phyloP scores from a whole-genome alignment of 2,888 invertebrate species.

The Chironomus tentans region DNA sequence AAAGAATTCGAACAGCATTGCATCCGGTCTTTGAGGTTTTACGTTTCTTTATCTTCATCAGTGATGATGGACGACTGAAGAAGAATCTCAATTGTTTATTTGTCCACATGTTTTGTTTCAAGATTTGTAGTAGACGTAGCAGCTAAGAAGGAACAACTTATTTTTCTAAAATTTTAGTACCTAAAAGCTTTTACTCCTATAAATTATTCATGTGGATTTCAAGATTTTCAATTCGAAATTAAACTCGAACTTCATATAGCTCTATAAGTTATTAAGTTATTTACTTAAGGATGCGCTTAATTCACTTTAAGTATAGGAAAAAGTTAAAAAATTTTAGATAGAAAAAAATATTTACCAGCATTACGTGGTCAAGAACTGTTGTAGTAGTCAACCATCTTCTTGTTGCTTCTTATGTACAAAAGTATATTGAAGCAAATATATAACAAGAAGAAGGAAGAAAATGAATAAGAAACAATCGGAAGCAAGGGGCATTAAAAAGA shows the following conservation, averaged over 20 bases:
- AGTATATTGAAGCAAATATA: not conserved
- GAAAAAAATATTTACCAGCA: not conserved
- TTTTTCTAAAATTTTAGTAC: too few species aligned
- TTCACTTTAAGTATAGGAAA: too few species aligned
- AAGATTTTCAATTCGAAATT: too few species aligned
- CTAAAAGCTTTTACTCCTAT: too few species aligned
- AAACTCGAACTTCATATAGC: too few species aligned
- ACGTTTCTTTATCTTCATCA: not conserved
- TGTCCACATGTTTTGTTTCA: not conserved
- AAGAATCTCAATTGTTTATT: not conserved
- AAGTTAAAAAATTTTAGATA: too few species aligned
- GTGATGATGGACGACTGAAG: not conserved
- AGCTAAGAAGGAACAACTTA: not conserved
- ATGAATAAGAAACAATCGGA: conserved; percentile 11
- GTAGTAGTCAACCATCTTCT: too few species aligned
- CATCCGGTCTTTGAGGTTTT: conserved; percentile 17
- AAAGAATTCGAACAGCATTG: not conserved
- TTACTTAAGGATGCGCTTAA: too few species aligned
- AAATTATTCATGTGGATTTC: too few species aligned
- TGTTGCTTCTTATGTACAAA: not conserved
- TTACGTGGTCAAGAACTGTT: conserved; percentile 2
- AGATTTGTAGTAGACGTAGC: not conserved
- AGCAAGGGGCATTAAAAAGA: conserved; percentile 19
- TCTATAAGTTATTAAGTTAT: too few species aligned
- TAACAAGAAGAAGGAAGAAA: not conserved